These are phyloP conservation scores for Gryon sp. DNA, from an alignment of 1,140 invertebrate species.

Conservation along the genomic window DNA sequence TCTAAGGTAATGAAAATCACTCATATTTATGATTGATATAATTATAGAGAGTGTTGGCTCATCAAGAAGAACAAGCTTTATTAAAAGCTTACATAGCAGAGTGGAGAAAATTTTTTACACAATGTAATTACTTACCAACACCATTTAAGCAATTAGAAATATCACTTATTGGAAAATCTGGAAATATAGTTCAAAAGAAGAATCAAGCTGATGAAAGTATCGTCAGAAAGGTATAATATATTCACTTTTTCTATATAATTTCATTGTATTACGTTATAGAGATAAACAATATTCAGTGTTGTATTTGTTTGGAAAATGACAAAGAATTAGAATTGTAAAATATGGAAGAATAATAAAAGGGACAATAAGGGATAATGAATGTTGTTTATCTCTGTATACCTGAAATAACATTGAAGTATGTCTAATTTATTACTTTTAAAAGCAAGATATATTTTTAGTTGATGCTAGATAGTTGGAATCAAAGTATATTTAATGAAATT, in stretches of 20 bases:
- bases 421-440: too few relatives aligned
- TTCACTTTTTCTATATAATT: not conserved
- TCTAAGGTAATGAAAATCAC: too few relatives aligned
- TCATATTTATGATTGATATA: not conserved
- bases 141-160: slow-evolving; percentile 96
- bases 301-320: too few relatives aligned
- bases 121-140: slow-evolving; percentile 97
- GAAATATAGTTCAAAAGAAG: slow-evolving; percentile 84
- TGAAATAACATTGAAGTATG: too few relatives aligned
- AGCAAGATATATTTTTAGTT: too few relatives aligned
- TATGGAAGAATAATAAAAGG: too few relatives aligned
- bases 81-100: slow-evolving; percentile 97
- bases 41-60: slow-evolving; percentile 88
- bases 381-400: too few relatives aligned
- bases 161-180: slow-evolving; percentile 84
- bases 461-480: slow-evolving; percentile 99
- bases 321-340: too few relatives aligned
- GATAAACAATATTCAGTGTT: too few relatives aligned
- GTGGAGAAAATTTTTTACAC: slow-evolving; percentile 98
- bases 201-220: slow-evolving; percentile 91
- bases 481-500: slow-evolving; percentile 97
- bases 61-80: slow-evolving; percentile 95
- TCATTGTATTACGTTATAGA: too few relatives aligned
- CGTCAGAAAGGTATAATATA: slow-evolving; percentile 85
- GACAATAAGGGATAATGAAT: too few relatives aligned